Conservation (phyloP, 2,888 invertebrate species). For the Cephus spinipes region DNA sequence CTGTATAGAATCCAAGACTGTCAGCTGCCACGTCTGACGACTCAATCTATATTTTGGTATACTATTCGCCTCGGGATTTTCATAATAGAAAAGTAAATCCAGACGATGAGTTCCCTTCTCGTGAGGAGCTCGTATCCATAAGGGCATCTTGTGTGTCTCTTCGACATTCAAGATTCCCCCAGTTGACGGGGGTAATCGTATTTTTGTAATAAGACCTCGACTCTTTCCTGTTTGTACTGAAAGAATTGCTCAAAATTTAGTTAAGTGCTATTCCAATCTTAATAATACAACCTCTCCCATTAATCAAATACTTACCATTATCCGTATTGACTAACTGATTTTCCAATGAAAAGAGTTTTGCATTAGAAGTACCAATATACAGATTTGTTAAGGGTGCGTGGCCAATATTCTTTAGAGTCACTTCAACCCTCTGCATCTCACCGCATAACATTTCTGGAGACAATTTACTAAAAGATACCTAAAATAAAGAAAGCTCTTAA, state of each 20-base stretch:
- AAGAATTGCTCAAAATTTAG: slow-evolving; percentile 23
- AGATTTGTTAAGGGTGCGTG: slow-evolving; percentile 74
- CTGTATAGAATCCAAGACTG: slow-evolving; percentile 73
- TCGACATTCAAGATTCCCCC: slow-evolving; percentile 69
- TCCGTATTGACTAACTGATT: slow-evolving; percentile 33
- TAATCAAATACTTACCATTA: slow-evolving; percentile 25
- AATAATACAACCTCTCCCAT: neutral
- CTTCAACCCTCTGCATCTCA: slow-evolving; percentile 76
- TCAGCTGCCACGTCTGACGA: slow-evolving; percentile 75
- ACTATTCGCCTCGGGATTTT: slow-evolving; percentile 67
- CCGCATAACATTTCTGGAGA: slow-evolving; percentile 78
- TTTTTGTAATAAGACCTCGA: slow-evolving; percentile 66
- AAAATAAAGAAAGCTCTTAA: slow-evolving; percentile 34
- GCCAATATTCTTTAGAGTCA: slow-evolving; percentile 79
- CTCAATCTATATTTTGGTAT: slow-evolving; percentile 71
- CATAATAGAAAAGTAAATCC: slow-evolving; percentile 81
- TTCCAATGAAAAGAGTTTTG: slow-evolving; percentile 74
- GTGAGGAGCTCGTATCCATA: slow-evolving; percentile 80
- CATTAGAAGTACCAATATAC: slow-evolving; percentile 77
- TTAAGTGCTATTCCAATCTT: neutral
- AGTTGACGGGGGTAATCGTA: slow-evolving; percentile 58
- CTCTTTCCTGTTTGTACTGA: slow-evolving; percentile 59
- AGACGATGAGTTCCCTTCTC: slow-evolving; percentile 73
- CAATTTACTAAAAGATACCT: slow-evolving; percentile 80
- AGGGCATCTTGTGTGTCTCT: slow-evolving; percentile 68